Conservation (phyloP, 2,113 vertebrate genomes). For the Colaptes auratus region DNA sequence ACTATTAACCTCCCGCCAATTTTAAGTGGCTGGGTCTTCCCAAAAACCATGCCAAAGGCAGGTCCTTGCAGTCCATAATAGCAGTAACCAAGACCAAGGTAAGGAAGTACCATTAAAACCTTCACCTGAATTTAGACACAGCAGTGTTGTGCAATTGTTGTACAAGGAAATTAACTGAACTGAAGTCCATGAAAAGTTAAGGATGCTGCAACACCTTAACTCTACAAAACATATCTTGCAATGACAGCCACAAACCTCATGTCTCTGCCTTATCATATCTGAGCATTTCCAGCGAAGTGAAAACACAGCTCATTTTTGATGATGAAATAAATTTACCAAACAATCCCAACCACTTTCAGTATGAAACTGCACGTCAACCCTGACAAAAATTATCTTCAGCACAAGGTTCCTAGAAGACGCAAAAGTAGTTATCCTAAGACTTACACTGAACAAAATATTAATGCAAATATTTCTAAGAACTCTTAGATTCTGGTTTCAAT, state of each 20-base stretch:
- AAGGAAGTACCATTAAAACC: background rate
- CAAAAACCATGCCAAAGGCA: background rate
- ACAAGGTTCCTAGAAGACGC: background rate
- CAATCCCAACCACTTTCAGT: background rate
- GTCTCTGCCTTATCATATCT: background rate
- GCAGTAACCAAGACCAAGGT: background rate
- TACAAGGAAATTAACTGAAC: background rate
- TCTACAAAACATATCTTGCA: background rate
- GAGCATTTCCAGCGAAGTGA: background rate
- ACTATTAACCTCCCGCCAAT: slow-evolving; percentile 45
- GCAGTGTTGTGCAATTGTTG: background rate
- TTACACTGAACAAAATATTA: slow-evolving; percentile 37
- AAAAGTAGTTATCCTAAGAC: background rate
- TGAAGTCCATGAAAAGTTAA: background rate
- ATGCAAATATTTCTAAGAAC: slow-evolving; percentile 57
- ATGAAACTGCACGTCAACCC: background rate
- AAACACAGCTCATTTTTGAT: background rate
- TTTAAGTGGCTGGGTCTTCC: slow-evolving; percentile 15
- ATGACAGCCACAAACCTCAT: background rate
- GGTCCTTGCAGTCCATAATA: background rate
- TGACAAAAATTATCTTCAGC: background rate
- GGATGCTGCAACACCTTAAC: background rate
- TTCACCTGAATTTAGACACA: background rate
- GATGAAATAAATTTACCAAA: background rate
- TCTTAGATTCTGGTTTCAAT: slow-evolving; percentile 20